Base-by-base conservation (phyloP, 2,888 invertebrate genomes). In the Smittia sp. region DNA sequence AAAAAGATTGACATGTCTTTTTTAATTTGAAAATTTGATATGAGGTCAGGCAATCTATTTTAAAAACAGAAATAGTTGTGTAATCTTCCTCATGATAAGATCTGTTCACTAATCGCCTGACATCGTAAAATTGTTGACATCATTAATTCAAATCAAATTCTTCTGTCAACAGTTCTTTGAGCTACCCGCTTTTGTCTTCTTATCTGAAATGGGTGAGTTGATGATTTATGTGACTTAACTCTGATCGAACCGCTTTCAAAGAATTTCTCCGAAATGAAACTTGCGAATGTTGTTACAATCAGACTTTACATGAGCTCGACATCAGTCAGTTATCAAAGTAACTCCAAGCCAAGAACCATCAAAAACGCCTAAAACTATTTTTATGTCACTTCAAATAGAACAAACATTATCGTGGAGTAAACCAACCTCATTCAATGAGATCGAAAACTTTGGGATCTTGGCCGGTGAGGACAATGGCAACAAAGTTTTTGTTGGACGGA, bases 401-500 rank as follows among this genome's bases (percentile, higher is more conserved):
- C 58, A 58, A 58, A 3, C 22, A 3, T 22, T 58, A 13, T 32
- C 58, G 58, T 72, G 72, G 72, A 72, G 20, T 1, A 24, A 18
- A 38, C 13, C 58, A 39, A n/a, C 58, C 20, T 24, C 15, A 1
- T 32, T 25, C 6, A 27, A 72, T 11, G 72, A 72, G 9, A 54
- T 54, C 24, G 72, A 32, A 0, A 38, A 15, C n/a, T 54, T 58
- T 39, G 72, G 54, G 38, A 32, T 72, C 22, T 58, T 72, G n/a
- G 72, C 72, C 24, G 72, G 72, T 4, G 25, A 58, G 25, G 25
- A 32, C 1, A 54, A 62, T 24, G 72, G 72, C 1, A 22, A 58
- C 1, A 72, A 62, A 38, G 39, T 72, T 62, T 72, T 62, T 62
- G 72, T 72, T 15, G 72, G 72, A 1, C 54, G 62, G n/a, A 62